Evolutionary conservation across 2,797 vertebrate genomes (phyloP).

Genomic region (Selene dorsalis): DNA sequence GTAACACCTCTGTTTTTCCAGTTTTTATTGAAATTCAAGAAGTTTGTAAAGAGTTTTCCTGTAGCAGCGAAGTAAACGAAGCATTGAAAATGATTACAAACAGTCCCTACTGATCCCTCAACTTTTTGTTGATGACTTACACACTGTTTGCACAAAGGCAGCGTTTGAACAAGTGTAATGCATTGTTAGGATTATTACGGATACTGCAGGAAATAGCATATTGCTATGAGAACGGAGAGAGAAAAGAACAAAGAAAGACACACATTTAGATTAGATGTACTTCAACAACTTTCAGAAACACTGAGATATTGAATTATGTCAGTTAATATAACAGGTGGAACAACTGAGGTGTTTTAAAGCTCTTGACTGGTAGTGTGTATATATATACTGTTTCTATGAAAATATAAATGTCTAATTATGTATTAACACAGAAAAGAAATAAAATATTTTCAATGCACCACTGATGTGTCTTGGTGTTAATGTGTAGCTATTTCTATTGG

Average conservation of each 20-base stretch:
- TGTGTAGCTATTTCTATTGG: neutral
- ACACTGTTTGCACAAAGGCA: neutral
- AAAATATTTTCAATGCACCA: conserved; percentile 86
- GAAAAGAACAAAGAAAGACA: neutral
- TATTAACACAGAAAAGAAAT: conserved; percentile 82
- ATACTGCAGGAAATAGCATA: neutral
- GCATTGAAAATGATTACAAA: neutral
- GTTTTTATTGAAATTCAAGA: neutral
- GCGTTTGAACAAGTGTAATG: neutral
- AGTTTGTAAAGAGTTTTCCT: neutral
- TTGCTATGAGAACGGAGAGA: neutral
- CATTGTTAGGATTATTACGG: neutral
- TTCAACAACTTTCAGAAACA: neutral
- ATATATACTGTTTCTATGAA: conserved; percentile 85
- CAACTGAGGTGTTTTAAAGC: neutral
- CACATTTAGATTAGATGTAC: neutral
- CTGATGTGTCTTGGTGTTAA: conserved; percentile 29
- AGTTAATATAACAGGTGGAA: neutral
- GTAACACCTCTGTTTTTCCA: neutral
- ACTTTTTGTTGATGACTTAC: neutral
- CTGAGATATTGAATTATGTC: neutral
- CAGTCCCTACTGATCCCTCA: neutral
- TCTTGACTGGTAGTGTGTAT: neutral
- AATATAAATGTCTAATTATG: conserved; percentile 85
- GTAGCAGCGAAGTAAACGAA: neutral